phyloP scores from a whole-genome alignment of 2,113 vertebrate genomes.

The Pongo abelii region DNA sequence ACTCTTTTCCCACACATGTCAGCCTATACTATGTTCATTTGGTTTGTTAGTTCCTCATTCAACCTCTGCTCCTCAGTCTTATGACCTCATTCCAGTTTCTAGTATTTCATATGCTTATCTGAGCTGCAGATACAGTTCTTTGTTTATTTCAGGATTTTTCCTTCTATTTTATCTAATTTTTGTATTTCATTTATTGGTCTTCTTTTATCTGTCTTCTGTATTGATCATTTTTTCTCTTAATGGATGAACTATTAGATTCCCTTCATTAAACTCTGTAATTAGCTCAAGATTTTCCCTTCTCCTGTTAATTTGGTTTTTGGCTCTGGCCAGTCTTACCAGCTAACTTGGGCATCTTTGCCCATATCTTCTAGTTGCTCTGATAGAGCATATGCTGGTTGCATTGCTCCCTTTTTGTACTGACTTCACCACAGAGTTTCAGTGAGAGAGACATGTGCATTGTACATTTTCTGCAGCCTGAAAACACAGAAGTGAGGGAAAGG shows the following conservation, averaged over 20 bases:
- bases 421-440: background rate
- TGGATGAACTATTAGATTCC: background rate
- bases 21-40: accelerated
- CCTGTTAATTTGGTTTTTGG: background rate
- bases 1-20: too few relatives aligned
- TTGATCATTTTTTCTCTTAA: background rate
- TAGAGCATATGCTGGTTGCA: accelerated
- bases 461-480: background rate
- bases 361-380: background rate
- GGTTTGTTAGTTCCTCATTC: background rate
- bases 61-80: background rate
- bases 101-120: accelerated
- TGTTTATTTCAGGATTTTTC: background rate
- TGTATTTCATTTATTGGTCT: background rate
- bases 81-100: background rate
- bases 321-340: background rate
- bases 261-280: background rate
- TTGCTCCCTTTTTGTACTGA: background rate
- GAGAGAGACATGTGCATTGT: background rate
- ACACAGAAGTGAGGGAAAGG: accelerated
- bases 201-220: background rate
- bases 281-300: background rate
- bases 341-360: accelerated
- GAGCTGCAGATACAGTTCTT: background rate
- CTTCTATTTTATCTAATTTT: background rate